Base-by-base conservation (phyloP, 1,140 invertebrate genomes). In the Hylaeus anthracinus region DNA sequence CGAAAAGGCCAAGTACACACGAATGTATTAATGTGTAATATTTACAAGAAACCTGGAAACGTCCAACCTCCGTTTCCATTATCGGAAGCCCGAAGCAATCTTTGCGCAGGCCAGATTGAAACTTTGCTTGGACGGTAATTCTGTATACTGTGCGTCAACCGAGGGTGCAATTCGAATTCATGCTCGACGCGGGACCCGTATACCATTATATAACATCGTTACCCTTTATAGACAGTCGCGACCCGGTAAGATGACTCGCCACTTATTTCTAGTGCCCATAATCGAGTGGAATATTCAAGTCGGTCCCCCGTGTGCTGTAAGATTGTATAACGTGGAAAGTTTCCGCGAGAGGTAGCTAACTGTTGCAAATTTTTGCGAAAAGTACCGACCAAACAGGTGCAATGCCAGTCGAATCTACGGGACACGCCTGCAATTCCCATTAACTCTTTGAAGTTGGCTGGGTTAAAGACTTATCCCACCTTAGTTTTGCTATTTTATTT, bases 51-150 rank as follows among this genome's bases (percentile, higher is more conserved):
- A 26, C 26, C 0, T 26, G 26, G 26, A 26, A 26, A 26, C 45
- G 45, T 48, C 2, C 45, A 48, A 48, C 45, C 1, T 48, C 45
- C 8, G 45, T 48, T 8, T 5, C 45, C 45, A 48, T 48, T 2
- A 48, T 48, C 4, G 45, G 8, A 26, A 70, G 86, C 88, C 79
- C 79, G n/a, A 12, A 65, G 72, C 78, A 69, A 67, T 77, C 81
- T 83, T 83, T 83, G 82, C 88, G 74, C 81, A 73, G 60, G 72
- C 75, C 87, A 90, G 89, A 90, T 91, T 89, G 90, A 89, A 90
- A 90, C 86, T 91, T 91, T 82, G 85, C 78, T 85, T 82, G 73
- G 82, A 83, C 84, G 88, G 89, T 91, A 90, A 91, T 91, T 90
- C 76, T 79, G 72, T 85, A 83, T 84, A 43, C 12, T 58, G 79